Base-by-base conservation (phyloP, 2,113 vertebrate species). In the Bucco capensis region DNA sequence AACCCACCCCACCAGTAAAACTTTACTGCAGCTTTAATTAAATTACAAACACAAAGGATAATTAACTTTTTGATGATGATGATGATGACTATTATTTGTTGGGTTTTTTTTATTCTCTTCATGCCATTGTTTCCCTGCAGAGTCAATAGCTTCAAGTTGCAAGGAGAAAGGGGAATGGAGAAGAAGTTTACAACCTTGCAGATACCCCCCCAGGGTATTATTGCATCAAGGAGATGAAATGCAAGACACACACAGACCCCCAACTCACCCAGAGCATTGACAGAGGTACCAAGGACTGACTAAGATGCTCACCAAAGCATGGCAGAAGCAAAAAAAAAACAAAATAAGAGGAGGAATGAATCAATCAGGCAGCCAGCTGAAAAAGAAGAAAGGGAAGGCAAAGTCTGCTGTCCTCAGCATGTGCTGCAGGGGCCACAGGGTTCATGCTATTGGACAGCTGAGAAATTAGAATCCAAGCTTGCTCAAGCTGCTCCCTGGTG, bases 1-100 rank as follows among this genome's bases (percentile, higher is more conserved):
- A n/a, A n/a, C n/a, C n/a, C n/a, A n/a, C n/a, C n/a, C n/a, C n/a
- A n/a, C n/a, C 97, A 98, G 97, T 98, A 98, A 98, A 98, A 98
- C 97, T 98, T 98, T 98, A 98, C 97, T 97, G 97, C 98, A 97
- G 96, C 98, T 98, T 98, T 98, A 98, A 98, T 98, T 98, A 98
- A 98, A 98, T 98, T 98, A 98, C 98, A 98, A 98, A 98, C 98
- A 98, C 98, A 98, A 98, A 98, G 97, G 97, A 98, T 98, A 98
- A 98, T 98, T 98, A 98, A 98, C 96, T 97, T 98, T 98, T 97
- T 98, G 97, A 97, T 98, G 98, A 42, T 98, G 97, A 98, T 97
- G n/a, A n/a, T n/a, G n/a, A n/a, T 98, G 97, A 92, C 97, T 42
- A 12, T 42, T 42, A 42, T 42, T 42, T 42, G 15, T 98, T n/a